Percentiles rank a stretch among this genome's conserved stretches.
These are phyloP conservation scores for Brachypalpus laphriformis DNA, from an alignment of 2,888 invertebrate genomes.

Conservation along the genomic window DNA sequence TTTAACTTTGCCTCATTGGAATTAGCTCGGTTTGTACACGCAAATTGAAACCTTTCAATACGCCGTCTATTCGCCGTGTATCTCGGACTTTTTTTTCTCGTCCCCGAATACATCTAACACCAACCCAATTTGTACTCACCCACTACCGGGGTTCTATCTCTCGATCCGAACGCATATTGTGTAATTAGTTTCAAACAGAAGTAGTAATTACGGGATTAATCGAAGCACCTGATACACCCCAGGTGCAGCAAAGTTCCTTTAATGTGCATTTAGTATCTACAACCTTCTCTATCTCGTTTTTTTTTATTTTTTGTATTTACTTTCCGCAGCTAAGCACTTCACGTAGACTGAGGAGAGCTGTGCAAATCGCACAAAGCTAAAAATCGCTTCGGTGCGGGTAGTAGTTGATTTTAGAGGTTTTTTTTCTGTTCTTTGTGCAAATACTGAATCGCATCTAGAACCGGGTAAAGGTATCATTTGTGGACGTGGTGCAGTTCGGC, in stretches of 20 bases:
- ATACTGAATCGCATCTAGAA: constrained; percentile 65
- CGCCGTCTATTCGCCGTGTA: constrained; percentile 39
- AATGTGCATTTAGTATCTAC: constrained; percentile 58
- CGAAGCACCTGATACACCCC: constrained; percentile 72
- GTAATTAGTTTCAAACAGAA: constrained; percentile 73
- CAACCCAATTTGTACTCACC: constrained; percentile 31
- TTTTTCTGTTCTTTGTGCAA: constrained; percentile 20
- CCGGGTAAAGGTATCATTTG: constrained; percentile 59
- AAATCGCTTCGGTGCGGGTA: constrained; percentile 53
- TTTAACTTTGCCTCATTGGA: constrained; percentile 54
- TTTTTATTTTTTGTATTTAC: constrained; percentile 37
- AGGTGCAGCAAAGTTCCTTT: constrained; percentile 66
- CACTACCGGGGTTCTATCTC: constrained; percentile 24
- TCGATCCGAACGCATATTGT: constrained; percentile 68
- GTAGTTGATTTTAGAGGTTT: constrained; percentile 20
- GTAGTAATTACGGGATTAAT: constrained; percentile 73
- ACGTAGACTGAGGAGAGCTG: constrained; percentile 34
- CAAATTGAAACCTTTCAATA: constrained; percentile 68
- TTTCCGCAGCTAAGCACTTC: constrained; percentile 54
- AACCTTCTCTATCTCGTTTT: neutral
- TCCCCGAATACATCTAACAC: constrained; percentile 31
- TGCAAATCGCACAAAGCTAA: constrained; percentile 51
- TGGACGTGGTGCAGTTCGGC: constrained; percentile 62
- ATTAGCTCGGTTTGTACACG: constrained; percentile 58
- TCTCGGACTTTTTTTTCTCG: constrained; percentile 24